Percentiles rank a stretch among this genome's conserved stretches.
Conservation (phyloP, 2,888 invertebrate species). For the Agapostemon virescens region DNA sequence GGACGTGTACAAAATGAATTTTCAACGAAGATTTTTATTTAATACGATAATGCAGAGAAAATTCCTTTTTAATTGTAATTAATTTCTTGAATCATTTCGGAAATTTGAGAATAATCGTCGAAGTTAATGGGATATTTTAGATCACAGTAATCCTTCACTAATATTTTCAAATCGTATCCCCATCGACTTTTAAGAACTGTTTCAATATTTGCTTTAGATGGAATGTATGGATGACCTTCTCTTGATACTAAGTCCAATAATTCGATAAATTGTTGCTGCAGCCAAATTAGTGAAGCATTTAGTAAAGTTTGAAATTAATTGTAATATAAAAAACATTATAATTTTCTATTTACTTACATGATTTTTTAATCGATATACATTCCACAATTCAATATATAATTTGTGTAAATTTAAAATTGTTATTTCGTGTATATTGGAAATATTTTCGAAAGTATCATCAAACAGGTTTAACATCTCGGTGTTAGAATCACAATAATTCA, state of each 20-base stretch:
- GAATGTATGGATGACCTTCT: conserved; percentile 25
- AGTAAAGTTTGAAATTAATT: neutral
- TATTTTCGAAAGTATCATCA: conserved; percentile 28
- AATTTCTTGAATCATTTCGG: conserved; percentile 33
- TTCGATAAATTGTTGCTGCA: conserved; percentile 32
- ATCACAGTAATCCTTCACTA: conserved; percentile 29
- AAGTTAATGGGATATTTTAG: conserved; percentile 30
- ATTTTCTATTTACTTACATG: conserved; percentile 21
- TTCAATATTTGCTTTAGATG: conserved; percentile 26
- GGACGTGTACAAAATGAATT: too few species aligned
- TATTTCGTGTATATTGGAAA: conserved; percentile 11
- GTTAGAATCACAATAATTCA: conserved; percentile 6
- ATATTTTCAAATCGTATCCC: conserved; percentile 27
- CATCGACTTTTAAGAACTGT: conserved; percentile 34
- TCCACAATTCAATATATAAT: conserved; percentile 27
- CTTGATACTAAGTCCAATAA: conserved; percentile 22
- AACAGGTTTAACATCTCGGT: neutral
- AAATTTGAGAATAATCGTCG: conserved; percentile 31
- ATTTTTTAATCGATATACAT: neutral
- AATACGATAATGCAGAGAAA: neutral
- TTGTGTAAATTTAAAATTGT: conserved; percentile 23
- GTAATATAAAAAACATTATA: neutral
- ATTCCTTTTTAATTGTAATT: neutral
- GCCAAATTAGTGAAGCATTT: neutral
- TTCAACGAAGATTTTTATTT: neutral